Percentiles rank a stretch among this genome's conserved stretches.
These are phyloP conservation scores for Synergus japonicus DNA, from an alignment of 2,888 invertebrate genomes.

Conservation along the genomic window DNA sequence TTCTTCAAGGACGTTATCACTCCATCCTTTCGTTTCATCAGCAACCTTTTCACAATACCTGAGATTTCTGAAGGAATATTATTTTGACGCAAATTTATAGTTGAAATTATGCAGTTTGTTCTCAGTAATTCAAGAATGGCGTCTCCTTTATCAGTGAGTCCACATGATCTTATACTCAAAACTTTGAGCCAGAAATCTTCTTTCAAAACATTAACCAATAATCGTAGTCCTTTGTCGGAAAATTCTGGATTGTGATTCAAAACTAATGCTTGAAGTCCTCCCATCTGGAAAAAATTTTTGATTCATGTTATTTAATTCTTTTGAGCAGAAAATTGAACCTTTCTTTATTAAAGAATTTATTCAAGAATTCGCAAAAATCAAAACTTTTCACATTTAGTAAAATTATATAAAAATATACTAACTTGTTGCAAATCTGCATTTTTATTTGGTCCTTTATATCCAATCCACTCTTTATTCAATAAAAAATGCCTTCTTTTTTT, in stretches of 20 bases:
- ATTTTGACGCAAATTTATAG: slow-evolving; percentile 58
- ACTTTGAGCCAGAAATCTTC: slow-evolving; percentile 60
- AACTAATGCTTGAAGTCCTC: slow-evolving; percentile 58
- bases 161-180: slow-evolving; percentile 59
- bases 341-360: too few species aligned
- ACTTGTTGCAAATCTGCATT: background rate
- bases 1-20: background rate
- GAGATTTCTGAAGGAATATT: slow-evolving; percentile 51
- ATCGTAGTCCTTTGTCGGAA: slow-evolving; percentile 54
- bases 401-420: background rate
- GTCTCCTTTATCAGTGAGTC: slow-evolving; percentile 54
- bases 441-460: background rate
- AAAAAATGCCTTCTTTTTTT: background rate
- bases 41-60: slow-evolving; percentile 43
- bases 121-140: slow-evolving; percentile 55
- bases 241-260: slow-evolving; percentile 60
- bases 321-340: background rate
- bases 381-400: background rate
- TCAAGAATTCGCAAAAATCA: background rate
- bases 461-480: background rate
- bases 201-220: slow-evolving; percentile 51
- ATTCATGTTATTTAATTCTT: background rate
- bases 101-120: slow-evolving; percentile 54
- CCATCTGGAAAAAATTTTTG: slow-evolving; percentile 45
- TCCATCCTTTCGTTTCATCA: background rate